Conservation (phyloP, 2,113 vertebrate genomes). For the Hydropotes inermis region DNA sequence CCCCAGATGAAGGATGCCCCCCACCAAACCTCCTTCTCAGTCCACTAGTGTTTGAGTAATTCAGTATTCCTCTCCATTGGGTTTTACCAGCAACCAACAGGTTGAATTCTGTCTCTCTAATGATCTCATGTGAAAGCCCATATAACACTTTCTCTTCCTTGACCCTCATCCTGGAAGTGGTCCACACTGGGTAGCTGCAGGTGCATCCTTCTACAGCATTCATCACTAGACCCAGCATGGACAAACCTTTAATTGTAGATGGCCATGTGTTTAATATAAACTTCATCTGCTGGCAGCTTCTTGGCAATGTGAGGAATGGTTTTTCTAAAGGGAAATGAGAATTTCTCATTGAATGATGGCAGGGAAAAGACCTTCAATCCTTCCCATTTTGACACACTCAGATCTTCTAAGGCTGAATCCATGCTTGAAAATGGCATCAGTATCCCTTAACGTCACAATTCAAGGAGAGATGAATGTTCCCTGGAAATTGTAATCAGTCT, state of each 20-base stretch:
- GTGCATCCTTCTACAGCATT: constrained; percentile 63
- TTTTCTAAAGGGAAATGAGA: constrained; percentile 67
- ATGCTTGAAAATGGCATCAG: constrained; percentile 31
- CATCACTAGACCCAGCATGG: constrained; percentile 56
- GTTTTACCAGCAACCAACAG: not conserved
- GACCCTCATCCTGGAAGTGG: constrained; percentile 62
- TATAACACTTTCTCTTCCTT: not conserved
- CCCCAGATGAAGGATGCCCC: not conserved
- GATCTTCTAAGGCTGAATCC: constrained; percentile 23
- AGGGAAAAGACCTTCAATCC: constrained; percentile 55
- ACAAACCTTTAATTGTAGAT: constrained; percentile 74
- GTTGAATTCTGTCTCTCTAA: not conserved
- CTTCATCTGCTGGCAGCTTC: constrained; percentile 71
- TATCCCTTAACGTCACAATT: constrained; percentile 23
- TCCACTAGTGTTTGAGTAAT: not conserved
- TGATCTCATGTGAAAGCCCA: not conserved
- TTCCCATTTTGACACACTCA: constrained; percentile 44
- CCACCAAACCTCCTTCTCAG: not conserved
- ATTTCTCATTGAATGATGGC: constrained; percentile 40
- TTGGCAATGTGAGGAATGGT: constrained; percentile 66
- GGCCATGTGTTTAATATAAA: constrained; percentile 73
- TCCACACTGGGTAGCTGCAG: constrained; percentile 62
- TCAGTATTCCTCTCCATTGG: not conserved
- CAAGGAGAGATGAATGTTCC: constrained; percentile 33
- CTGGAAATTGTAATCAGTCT: not conserved